A percentile compares a stretch with the other conserved stretches of the same genome.
Conservation (phyloP, 2,888 invertebrate genomes). For the Mechanitis messenoides region DNA sequence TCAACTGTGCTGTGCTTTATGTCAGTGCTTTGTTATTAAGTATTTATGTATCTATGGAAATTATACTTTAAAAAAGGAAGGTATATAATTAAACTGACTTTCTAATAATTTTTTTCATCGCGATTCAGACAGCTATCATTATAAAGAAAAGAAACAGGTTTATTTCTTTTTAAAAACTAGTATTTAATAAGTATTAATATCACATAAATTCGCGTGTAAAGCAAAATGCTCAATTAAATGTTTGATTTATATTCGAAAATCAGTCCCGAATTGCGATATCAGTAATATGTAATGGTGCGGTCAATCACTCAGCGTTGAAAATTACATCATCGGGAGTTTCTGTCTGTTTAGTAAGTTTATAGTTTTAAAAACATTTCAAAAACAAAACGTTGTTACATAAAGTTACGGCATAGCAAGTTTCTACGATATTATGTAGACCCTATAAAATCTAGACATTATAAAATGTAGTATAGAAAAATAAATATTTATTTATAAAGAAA, state of each 20-base stretch:
- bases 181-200: background rate
- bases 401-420: background rate
- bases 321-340: too few species aligned
- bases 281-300: too few species aligned
- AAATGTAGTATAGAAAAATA: too few species aligned
- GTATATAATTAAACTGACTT: background rate
- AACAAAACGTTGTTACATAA: background rate
- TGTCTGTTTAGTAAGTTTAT: too few species aligned
- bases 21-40: too few species aligned
- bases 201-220: background rate
- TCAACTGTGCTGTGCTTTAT: background rate
- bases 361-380: too few species aligned
- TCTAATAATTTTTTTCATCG: background rate
- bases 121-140: background rate
- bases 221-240: too few species aligned
- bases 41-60: background rate
- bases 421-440: background rate
- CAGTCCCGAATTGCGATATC: too few species aligned
- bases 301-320: too few species aligned
- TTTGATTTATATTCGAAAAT: too few species aligned
- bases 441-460: background rate
- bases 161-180: background rate
- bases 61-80: background rate
- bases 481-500: too few species aligned
- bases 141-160: conserved; percentile 1